phyloP scores from a whole-genome alignment of 2,888 invertebrate genomes.

The Lasioglossum zephyrum region DNA sequence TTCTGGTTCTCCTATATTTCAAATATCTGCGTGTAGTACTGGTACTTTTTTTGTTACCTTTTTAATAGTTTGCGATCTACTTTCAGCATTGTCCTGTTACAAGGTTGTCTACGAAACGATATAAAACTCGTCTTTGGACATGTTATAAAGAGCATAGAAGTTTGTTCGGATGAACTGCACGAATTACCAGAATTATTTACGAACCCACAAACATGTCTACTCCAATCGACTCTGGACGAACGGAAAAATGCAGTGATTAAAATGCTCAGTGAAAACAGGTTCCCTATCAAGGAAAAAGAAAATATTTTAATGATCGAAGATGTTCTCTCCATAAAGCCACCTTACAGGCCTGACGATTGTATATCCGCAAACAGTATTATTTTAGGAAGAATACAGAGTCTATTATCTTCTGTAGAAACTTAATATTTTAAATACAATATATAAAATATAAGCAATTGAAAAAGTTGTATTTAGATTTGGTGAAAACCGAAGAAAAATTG shows the following conservation, averaged over 20 bases:
- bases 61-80: constrained; percentile 19
- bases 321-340: constrained; percentile 79
- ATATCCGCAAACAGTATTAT: constrained; percentile 78
- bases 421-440: background rate
- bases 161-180: constrained; percentile 61
- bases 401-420: constrained; percentile 35
- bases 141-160: constrained; percentile 75
- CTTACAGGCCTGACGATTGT: constrained; percentile 78
- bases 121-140: constrained; percentile 79
- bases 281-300: constrained; percentile 78
- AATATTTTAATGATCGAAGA: constrained; percentile 76
- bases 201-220: constrained; percentile 43
- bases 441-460: background rate
- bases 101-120: constrained; percentile 63
- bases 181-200: constrained; percentile 77
- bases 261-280: constrained; percentile 76
- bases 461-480: background rate
- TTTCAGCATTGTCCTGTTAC: constrained; percentile 78
- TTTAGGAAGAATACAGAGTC: constrained; percentile 77
- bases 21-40: background rate
- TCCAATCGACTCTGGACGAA: constrained; percentile 56
- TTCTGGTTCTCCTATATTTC: background rate
- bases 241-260: constrained; percentile 74
- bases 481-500: background rate
- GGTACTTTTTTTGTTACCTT: background rate